Evolutionary conservation across 2,888 invertebrate species (phyloP), one percentile per base, ranked within the genome.

Genomic region (Coelogynopora nodosa): DNA sequence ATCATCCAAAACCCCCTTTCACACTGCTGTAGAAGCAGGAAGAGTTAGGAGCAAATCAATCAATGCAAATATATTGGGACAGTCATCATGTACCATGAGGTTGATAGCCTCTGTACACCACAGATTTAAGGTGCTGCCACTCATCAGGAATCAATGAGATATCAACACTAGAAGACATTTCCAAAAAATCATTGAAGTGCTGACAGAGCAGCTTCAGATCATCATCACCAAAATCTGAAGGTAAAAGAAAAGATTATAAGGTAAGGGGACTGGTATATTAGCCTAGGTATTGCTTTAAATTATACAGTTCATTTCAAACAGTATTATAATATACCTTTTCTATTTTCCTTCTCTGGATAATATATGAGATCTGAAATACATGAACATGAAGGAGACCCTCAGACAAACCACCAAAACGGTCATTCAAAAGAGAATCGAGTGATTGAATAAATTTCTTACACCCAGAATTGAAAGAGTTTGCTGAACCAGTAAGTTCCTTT

Each of bases 81-180:
- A 74, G 74, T 26, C 18, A 74, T 74, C 23, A 74, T 74, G 74
- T 13, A 26, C 74, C 18, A 74, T 74, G 74, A 74, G 18, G 74
- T 74, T 74, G 74, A 74, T 74, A 74, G 74, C 74, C 74, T 74
- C 74, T 74, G 74, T 74, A 74, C 27, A 74, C 74, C 74, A 74
- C 74, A 74, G 74, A 74, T 23, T 74, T 74, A 74, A 26, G 74
- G 74, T 74, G 74, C 74, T 74, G 74, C 74, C 49, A 74, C 74
- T 74, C 23, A 26, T 74, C 74, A 74, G 74, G 74, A 74, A 74
- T 74, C 74, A 74, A 74, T 74, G 74, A 74, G 23, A 26, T 74
- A 26, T 74, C 74, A 74, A 74, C 74, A 74, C 74, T 74, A 74
- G 27, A 10, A 74, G 18, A 74, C 74, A 74, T 74, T 10, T 74